Evolutionary conservation across 1,140 invertebrate genomes (phyloP).

Genomic region (Geopemphigus sp.): DNA sequence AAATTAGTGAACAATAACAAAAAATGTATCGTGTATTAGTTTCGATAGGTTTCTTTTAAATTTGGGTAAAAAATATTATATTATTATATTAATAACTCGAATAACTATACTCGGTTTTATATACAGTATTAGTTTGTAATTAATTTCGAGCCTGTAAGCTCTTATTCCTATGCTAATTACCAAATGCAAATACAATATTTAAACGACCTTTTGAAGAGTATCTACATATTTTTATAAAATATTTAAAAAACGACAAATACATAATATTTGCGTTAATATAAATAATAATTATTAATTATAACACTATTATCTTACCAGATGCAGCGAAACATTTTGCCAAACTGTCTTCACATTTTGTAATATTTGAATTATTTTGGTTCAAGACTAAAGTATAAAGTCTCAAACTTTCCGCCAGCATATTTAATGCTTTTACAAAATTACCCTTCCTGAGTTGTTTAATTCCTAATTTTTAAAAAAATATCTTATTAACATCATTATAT

Average conservation of each 20-base stretch:
- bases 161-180: too few species aligned
- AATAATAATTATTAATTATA: constrained; percentile 34
- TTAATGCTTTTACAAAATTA: not conserved
- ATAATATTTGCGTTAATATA: not conserved
- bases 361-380: constrained; percentile 22
- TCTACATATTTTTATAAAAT: not conserved
- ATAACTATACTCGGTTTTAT: too few species aligned
- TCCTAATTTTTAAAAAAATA: constrained; percentile 3
- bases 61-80: too few species aligned
- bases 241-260: not conserved
- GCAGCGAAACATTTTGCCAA: constrained; percentile 42
- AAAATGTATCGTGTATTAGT: too few species aligned
- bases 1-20: too few species aligned
- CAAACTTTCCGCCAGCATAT: constrained; percentile 13
- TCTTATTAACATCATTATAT: not conserved
- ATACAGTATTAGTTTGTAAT: too few species aligned
- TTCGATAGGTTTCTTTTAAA: too few species aligned
- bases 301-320: constrained; percentile 33
- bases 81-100: too few species aligned
- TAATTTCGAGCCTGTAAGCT: too few species aligned
- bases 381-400: constrained; percentile 1
- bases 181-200: not conserved
- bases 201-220: not conserved
- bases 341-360: constrained; percentile 49
- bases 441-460: not conserved